Base-by-base conservation (phyloP, 2,797 vertebrate species). In the Rhinella marina region DNA sequence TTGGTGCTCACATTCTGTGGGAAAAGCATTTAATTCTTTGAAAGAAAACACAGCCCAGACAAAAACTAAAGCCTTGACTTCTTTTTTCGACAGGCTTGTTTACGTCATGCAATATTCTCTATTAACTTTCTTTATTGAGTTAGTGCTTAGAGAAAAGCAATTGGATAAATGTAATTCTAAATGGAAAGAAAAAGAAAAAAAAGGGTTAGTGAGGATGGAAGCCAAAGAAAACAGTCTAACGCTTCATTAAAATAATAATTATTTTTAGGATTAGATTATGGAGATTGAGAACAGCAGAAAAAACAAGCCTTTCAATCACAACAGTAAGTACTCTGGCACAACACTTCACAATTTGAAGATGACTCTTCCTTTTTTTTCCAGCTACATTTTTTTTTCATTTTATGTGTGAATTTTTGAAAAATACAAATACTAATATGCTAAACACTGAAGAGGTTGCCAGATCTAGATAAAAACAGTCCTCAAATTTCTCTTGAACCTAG, bases 1-100 rank as follows among this genome's bases (percentile, higher is more conserved):
- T 88, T 93, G 68, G 90, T 93, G 91, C 87, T 95, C 92, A 94
- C 92, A 92, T 94, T 92, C 92, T 93, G 88, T 85, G 86, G 90
- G 89, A 92, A 91, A 88, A 86, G 92, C 93, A 92, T 68, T 90
- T 76, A 93, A 90, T 92, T 94, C 90, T 93, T 91, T 93, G 91
- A 93, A 93, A 93, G 92, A 90, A 93, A 94, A 93, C 92, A 86
- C 87, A 91, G 88, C 85, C 77, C 84, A 91, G 91, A 90, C 81
- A 80, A 91, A 79, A 81, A 70, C 87, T 81, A 87, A 87, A 70
- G 81, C 61, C 68, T 77, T 54, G 52, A 79, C 54, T 89, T 82
- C 78, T 90, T 90, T 90, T 85, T 59, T 90, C 87, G 88, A 87
- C 86, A 61, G 32, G 77, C 85, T 81, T 92, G 90, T 92, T 93